Conservation (phyloP, 2,888 invertebrate genomes). For the Mamestra brassicae region DNA sequence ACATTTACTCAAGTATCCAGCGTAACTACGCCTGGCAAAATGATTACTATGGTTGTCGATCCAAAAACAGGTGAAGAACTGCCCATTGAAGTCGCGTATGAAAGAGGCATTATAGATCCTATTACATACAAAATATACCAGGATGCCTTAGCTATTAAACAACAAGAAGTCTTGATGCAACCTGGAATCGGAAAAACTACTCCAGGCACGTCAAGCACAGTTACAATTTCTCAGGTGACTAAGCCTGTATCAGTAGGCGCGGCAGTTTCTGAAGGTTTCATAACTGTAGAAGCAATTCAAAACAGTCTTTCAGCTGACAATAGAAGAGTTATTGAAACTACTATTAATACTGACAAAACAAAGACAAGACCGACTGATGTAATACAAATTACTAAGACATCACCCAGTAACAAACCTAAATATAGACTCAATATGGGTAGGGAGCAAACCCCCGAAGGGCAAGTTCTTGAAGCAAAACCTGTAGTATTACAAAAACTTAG, state of each 20-base stretch:
- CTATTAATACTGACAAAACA: conserved; percentile 68
- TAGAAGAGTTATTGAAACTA: conserved; percentile 71
- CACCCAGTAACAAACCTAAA: conserved; percentile 92
- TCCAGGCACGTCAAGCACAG: conserved; percentile 67
- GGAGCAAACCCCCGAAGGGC: conserved; percentile 90
- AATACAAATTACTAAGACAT: conserved; percentile 90
- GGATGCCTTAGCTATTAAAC: conserved; percentile 61
- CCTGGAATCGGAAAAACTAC: conserved; percentile 51
- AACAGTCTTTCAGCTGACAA: conserved; percentile 84
- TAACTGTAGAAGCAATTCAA: conserved; percentile 89
- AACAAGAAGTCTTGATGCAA: conserved; percentile 50
- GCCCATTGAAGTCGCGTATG: conserved; percentile 92
- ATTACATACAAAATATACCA: conserved; percentile 70
- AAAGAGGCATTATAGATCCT: conserved; percentile 90
- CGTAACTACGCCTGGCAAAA: conserved; percentile 67
- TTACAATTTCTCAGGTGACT: conserved; percentile 77
- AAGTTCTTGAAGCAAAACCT: conserved; percentile 92
- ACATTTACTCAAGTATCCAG: conserved; percentile 67
- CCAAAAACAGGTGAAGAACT: conserved; percentile 94
- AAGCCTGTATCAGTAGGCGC: conserved; percentile 91
- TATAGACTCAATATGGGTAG: conserved; percentile 92
- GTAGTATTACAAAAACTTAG: conserved; percentile 95
- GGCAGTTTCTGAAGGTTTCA: conserved; percentile 90
- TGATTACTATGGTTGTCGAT: conserved; percentile 87
- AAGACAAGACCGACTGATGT: conserved; percentile 84